These are phyloP conservation scores for Euura lappo DNA, from an alignment of 1,140 invertebrate species.

Conservation along the genomic window DNA sequence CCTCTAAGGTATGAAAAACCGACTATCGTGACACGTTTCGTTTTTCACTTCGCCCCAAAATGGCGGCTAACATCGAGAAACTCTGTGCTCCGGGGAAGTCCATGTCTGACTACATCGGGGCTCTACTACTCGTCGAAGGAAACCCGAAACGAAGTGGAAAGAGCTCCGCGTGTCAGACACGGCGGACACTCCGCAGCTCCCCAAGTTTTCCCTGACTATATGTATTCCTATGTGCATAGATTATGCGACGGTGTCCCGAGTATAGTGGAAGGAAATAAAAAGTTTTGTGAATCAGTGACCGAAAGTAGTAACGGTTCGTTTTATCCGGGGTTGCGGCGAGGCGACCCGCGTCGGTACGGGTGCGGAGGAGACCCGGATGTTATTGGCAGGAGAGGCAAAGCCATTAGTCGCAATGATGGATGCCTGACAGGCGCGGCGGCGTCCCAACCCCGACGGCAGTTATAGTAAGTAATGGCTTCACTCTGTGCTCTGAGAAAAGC, in stretches of 20 bases:
- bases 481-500: constrained; percentile 55
- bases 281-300: constrained; percentile 7
- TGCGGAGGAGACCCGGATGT: constrained; percentile 44
- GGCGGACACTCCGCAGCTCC: background rate
- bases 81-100: too few species aligned
- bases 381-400: constrained; percentile 58
- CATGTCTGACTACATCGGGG: background rate
- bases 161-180: background rate
- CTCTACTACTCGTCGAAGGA: background rate
- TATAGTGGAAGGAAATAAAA: background rate
- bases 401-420: constrained; percentile 61
- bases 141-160: background rate
- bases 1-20: too few species aligned
- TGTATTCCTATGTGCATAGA: too few species aligned
- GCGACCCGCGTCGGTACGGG: constrained; percentile 29
- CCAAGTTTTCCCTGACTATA: background rate
- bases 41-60: too few species aligned
- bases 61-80: too few species aligned
- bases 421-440: constrained; percentile 56
- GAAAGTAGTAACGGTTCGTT: constrained; percentile 18
- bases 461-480: constrained; percentile 62
- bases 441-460: constrained; percentile 52
- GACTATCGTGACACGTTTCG: too few species aligned
- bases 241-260: too few species aligned
- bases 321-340: background rate